phyloP scores from a whole-genome alignment of 2,888 invertebrate species.

The Lamellibrachia columna region DNA sequence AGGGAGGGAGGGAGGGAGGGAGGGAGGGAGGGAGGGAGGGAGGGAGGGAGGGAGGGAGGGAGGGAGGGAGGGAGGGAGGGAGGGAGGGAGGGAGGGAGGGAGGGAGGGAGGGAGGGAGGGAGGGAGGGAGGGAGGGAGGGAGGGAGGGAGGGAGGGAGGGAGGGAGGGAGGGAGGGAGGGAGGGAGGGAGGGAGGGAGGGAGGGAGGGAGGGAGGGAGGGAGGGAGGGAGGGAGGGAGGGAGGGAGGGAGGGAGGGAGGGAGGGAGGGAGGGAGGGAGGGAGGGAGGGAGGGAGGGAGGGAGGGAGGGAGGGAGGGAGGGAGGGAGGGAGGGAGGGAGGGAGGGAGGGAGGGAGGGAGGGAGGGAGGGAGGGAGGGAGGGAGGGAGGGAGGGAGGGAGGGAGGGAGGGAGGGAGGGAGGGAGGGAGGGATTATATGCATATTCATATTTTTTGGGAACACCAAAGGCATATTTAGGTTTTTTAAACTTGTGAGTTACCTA shows the following conservation, averaged over 20 bases:
- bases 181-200: conserved; percentile 24
- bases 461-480: no score
- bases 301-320: conserved; percentile 21
- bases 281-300: conserved; percentile 24
- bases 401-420: no score
- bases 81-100: conserved; percentile 13
- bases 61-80: conserved; percentile 24
- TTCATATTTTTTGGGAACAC: no score
- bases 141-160: conserved; percentile 13
- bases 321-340: conserved; percentile 17
- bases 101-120: conserved; percentile 20
- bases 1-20: conserved; percentile 21
- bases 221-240: conserved; percentile 24
- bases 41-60: conserved; percentile 27
- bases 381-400: no score
- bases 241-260: conserved; percentile 24
- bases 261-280: conserved; percentile 24
- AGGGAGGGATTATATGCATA: no score
- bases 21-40: conserved; percentile 30
- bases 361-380: no score
- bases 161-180: conserved; percentile 22
- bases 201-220: conserved; percentile 24
- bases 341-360: no score
- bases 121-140: background rate
- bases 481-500: no score